Base-by-base conservation (phyloP, 2,888 invertebrate genomes). In the Cantharis rufa region DNA sequence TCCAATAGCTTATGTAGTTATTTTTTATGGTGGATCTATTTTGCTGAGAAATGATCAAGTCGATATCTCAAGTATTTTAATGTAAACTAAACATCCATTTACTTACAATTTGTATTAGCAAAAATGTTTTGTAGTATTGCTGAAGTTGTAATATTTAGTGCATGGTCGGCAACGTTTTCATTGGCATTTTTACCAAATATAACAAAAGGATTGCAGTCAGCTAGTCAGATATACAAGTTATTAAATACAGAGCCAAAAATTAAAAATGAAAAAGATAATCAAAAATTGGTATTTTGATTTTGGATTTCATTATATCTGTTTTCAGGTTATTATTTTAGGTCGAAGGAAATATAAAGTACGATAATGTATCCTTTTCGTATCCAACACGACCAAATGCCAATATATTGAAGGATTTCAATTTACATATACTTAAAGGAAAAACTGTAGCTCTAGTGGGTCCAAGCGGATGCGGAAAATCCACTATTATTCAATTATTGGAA, bases 401-500 rank as follows among this genome's bases (percentile, higher is more conserved):
- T 77, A 94, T 97, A 0, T 70, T 77, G 15, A 78, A 75, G 81
- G 92, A 91, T 1, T 86, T 95, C 0, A 87, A 91, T 76, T 88
- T 95, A 10, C 89, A 90, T 15, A 90, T 95, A 16, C 85, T 90
- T 21, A 88, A 89, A 68, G 94, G 94, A 0, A 91, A 93, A 86
- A 95, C 94, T 0, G 88, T 95, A 0, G 95, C 95, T 0, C 84
- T 96, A n/a, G 95, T 95, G 1, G 97, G 94, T 72, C 88, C 92
- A 5, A 95, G 95, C 80, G 97, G 97, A 0, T 96, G 96, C 85
- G 97, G 97, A 7, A 97, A 97, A 88, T 95, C 95, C 69, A 97
- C 97, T 0, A 91, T 95, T 71, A 92, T 97, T 73, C 94, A 96
- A 84, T 89, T 97, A 62, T 86, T 97, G 0, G 93, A 96, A 87